phyloP scores from a whole-genome alignment of 2,797 vertebrate species.

The Bucorvus abyssinicus region DNA sequence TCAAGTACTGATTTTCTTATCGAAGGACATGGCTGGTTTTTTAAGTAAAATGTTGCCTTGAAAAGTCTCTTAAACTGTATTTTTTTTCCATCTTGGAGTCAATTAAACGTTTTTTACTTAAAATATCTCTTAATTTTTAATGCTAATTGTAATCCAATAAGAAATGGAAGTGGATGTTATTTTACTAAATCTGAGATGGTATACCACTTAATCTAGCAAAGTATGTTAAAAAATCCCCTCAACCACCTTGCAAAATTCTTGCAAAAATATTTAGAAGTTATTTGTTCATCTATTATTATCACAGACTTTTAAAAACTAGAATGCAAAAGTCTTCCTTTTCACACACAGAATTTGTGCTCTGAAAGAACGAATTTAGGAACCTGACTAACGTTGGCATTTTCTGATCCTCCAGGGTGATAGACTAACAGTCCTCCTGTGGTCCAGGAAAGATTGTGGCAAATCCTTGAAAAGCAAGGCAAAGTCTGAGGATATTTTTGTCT shows the following conservation, averaged over 20 bases:
- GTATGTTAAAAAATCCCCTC: accelerated
- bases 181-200: background rate
- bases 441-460: background rate
- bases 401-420: background rate
- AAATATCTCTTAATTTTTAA: background rate
- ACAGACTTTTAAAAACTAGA: background rate
- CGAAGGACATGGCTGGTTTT: background rate
- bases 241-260: background rate
- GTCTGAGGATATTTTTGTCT: background rate
- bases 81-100: background rate
- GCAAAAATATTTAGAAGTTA: background rate
- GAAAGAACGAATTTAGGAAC: background rate
- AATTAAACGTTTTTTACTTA: background rate
- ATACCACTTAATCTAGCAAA: background rate
- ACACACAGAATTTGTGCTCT: background rate
- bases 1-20: background rate
- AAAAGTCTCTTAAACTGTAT: background rate
- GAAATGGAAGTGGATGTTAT: background rate
- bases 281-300: background rate
- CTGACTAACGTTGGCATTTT: background rate
- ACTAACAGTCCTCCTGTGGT: background rate
- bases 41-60: background rate
- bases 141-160: background rate
- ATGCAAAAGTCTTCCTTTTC: background rate
- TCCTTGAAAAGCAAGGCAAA: conserved; percentile 8